phyloP scores from a whole-genome alignment of 53 echinoderm and acorn worm genomes.

The Mesocentrotus franciscanus region DNA sequence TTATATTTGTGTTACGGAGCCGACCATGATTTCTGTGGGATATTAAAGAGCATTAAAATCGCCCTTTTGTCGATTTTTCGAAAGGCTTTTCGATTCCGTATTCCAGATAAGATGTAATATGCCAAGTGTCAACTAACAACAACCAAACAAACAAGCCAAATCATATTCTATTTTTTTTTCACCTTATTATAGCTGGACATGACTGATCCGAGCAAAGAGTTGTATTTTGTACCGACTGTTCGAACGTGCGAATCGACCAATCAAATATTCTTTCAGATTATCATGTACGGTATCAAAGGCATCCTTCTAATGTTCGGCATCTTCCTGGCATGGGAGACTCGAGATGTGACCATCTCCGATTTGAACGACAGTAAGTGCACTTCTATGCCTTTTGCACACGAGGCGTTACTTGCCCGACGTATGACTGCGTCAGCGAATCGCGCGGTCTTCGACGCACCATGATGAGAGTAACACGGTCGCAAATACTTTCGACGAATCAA shows the following conservation, averaged over 20 bases:
- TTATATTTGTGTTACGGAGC: too few species aligned
- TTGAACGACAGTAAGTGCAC: slow-evolving; percentile 76
- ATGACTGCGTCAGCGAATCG: too few species aligned
- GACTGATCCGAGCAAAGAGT: slow-evolving; percentile 59
- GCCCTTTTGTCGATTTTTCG: too few species aligned
- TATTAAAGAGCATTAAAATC: too few species aligned
- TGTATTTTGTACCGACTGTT: slow-evolving; percentile 66
- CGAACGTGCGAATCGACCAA: slow-evolving; percentile 65
- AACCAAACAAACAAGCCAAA: too few species aligned
- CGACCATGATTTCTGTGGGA: too few species aligned
- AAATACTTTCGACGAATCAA: too few species aligned
- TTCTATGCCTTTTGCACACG: not conserved
- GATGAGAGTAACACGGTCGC: too few species aligned
- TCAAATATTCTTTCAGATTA: slow-evolving; percentile 61
- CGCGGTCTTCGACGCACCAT: too few species aligned
- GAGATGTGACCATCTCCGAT: slow-evolving; percentile 72
- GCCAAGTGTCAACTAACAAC: too few species aligned
- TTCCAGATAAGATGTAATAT: not conserved
- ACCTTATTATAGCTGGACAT: slow-evolving; percentile 56
- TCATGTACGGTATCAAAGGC: slow-evolving; percentile 67
- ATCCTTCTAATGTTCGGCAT: slow-evolving; percentile 70
- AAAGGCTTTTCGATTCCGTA: too few species aligned
- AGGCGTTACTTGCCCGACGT: not conserved
- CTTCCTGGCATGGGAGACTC: slow-evolving; percentile 79
- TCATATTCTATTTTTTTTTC: too few species aligned